These are phyloP conservation scores for Discoglossus pictus DNA, from an alignment of 2,797 vertebrate species.

Conservation along the genomic window DNA sequence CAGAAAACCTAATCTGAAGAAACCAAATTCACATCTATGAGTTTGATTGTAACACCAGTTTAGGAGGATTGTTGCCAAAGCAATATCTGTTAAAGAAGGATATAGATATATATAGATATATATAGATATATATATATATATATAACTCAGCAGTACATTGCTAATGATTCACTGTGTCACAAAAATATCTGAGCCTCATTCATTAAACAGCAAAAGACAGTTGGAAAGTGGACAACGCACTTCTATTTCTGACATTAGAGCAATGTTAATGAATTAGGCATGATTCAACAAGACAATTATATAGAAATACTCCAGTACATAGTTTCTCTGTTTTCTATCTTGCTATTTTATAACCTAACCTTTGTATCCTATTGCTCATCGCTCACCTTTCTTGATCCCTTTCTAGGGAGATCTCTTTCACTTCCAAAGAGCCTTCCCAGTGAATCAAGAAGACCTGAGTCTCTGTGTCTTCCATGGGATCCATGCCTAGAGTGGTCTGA, in stretches of 20 bases:
- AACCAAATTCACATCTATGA: conserved; percentile 8
- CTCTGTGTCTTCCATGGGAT: conserved; percentile 84
- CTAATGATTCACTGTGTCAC: not conserved
- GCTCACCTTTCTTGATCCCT: conserved; percentile 96
- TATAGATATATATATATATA: too few species aligned
- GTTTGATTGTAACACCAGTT: conserved; percentile 2
- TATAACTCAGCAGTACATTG: not conserved
- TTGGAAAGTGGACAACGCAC: not conserved
- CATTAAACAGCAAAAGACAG: conserved; percentile 5
- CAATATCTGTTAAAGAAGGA: not conserved
- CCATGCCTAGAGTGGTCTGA: conserved; percentile 80
- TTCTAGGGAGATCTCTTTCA: conserved; percentile 87
- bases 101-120: too few species aligned
- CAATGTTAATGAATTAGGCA: conserved; percentile 24
- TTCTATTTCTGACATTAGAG: too few species aligned
- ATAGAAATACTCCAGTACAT: conserved; percentile 48
- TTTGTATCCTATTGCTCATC: conserved; percentile 67
- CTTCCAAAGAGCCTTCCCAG: conserved; percentile 96
- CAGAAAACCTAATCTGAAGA: not conserved
- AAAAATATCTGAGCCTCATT: conserved; percentile 9
- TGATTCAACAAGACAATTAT: conserved; percentile 51
- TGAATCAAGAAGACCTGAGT: conserved; percentile 90
- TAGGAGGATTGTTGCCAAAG: conserved; percentile 8
- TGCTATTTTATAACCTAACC: conserved; percentile 57
- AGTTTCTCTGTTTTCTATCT: conserved; percentile 44